phyloP scores from a whole-genome alignment of 2,797 vertebrate species.

The Poecilia gillii region DNA sequence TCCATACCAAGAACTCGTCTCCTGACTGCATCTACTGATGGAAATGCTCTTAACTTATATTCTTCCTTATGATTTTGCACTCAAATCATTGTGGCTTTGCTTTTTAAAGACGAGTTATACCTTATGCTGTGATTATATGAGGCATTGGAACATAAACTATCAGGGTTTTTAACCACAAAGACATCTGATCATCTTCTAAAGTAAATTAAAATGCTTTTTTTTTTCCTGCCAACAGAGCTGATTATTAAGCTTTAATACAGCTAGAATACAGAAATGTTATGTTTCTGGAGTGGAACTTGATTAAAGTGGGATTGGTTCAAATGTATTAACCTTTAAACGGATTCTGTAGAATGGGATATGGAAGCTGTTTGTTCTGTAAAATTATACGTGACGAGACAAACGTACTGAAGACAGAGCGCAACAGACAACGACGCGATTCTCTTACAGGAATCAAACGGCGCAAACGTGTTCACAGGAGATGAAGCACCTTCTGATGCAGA shows the following conservation, averaged over 20 bases:
- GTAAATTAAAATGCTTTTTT: background rate
- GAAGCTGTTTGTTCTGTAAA: background rate
- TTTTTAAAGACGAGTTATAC: background rate
- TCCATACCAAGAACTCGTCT: background rate
- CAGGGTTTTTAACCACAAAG: background rate
- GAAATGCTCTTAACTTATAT: conserved; percentile 33
- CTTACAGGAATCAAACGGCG: background rate
- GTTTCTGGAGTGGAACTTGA: background rate
- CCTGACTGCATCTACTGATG: conserved; percentile 4
- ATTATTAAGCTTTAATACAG: background rate
- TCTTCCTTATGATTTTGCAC: background rate
- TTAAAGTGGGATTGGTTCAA: background rate
- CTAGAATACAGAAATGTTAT: background rate
- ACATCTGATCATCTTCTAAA: background rate
- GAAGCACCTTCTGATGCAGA: background rate
- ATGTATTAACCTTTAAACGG: background rate
- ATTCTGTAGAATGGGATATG: background rate
- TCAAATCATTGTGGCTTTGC: background rate
- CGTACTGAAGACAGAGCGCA: background rate
- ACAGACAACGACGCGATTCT: background rate
- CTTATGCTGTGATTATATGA: background rate
- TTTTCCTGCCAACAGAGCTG: background rate
- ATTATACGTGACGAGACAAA: background rate
- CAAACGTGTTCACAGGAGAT: background rate
- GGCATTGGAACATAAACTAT: background rate